Percentiles rank a stretch among this genome's conserved stretches.
phyloP scores from a whole-genome alignment of 35 echinoderm and acorn worm species.

The Patiria miniata region DNA sequence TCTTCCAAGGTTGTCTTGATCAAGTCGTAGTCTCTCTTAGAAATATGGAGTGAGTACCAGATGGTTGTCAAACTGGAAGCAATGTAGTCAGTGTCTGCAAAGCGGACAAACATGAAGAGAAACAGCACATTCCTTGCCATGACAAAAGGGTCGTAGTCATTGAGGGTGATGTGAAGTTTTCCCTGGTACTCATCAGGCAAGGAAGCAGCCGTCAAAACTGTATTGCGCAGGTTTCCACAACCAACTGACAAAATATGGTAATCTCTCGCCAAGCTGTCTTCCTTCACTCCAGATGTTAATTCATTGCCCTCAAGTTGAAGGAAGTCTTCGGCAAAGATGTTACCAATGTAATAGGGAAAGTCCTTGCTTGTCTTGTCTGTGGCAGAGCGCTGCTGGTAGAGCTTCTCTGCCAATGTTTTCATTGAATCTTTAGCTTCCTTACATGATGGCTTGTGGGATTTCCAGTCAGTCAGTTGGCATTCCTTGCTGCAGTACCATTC shows the following conservation, averaged over 20 bases:
- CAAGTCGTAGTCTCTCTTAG: neutral
- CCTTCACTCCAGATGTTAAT: neutral
- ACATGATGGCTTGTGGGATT: no score
- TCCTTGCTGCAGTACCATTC: neutral
- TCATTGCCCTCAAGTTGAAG: no score
- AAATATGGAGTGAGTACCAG: no score
- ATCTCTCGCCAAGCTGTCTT: neutral
- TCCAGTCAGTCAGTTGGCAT: neutral
- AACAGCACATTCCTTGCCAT: no score
- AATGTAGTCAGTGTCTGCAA: no score
- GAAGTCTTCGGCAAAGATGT: neutral
- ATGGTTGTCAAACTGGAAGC: no score
- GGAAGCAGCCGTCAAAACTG: no score
- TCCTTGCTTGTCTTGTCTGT: neutral
- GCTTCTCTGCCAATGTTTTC: neutral
- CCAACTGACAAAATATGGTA: constrained; percentile 32
- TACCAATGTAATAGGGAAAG: neutral
- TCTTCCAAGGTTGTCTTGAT: neutral
- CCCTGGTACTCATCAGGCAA: no score
- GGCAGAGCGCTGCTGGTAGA: neutral
- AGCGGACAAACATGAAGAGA: no score
- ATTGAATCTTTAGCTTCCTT: neutral
- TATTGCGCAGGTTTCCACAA: constrained; percentile 62
- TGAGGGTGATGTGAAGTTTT: no score
- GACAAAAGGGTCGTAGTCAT: constrained; percentile 52